Evolutionary conservation across 2,797 vertebrate genomes (phyloP), one percentile per base, ranked within the genome.

Genomic region (Capromys pilorides): DNA sequence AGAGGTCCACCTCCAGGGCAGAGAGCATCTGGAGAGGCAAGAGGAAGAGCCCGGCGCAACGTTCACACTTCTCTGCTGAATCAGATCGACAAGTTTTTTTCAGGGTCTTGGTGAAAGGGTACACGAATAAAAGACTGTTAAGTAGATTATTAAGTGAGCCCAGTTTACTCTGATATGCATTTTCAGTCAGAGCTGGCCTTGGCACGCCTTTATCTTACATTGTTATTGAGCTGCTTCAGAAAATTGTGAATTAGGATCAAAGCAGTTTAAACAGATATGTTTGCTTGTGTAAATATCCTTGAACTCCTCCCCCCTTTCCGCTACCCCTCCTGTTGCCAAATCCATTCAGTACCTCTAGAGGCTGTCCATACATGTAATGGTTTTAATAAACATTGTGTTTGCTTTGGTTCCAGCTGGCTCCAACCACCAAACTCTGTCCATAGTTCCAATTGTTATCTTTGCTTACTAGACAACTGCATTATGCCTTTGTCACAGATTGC

Each of bases 181-280:
- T 92, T 97, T 95, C 86, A 96, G 45, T 88, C 54, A 83, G 61
- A 33, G 39, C 93, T 96, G 97, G 94, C 96, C 90, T 96, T 96
- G 86, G 86, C 91, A 88, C 1, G 89, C 59, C 94, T 93, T 97
- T 97, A 97, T 97, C 97, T 98, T 97, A 92, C 78, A 93, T 85
- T 96, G 91, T 96, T 97, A 97, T 18, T 97, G 97, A 98, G 94
- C 97, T 97, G 93, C 95, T 96, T 95, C 88, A 87, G 96, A 96
- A 97, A 98, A 96, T 95, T 96, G 95, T 97, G 95, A 97, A 84
- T 90, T 96, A 93, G 96, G 96, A 98, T 98, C 98, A 98, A 98
- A 98, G 96, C 94, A 89, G 92, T 96, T 96, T 98, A 97, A 98
- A 97, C 96, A 98, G 98, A 98, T 98, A 97, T 82, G 92, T 97